Evolutionary conservation across 1,140 invertebrate species (phyloP).

Genomic region (Brachionus plicatilis): DNA sequence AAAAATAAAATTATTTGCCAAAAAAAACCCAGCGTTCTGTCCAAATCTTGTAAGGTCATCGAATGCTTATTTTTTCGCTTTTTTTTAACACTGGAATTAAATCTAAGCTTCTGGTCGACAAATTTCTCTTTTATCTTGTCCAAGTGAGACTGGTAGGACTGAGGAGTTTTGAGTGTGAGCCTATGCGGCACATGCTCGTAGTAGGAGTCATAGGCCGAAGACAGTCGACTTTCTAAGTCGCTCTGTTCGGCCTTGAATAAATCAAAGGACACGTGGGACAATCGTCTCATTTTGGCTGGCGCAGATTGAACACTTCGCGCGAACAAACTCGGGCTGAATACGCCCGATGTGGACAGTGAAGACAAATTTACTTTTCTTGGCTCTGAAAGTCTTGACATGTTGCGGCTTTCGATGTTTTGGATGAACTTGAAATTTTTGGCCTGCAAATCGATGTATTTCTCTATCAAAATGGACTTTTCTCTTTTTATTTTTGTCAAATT

Average conservation of each 20-base stretch:
- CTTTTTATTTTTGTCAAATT: neutral
- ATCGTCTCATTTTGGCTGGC: neutral
- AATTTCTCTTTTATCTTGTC: neutral
- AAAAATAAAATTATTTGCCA: neutral
- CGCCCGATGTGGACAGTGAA: neutral
- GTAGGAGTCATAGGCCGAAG: neutral
- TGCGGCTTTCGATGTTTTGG: neutral
- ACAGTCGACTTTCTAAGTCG: neutral
- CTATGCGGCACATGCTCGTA: neutral
- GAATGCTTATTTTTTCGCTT: neutral
- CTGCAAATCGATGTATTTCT: constrained; percentile 8
- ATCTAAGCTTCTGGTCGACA: constrained; percentile 14
- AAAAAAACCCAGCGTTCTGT: neutral
- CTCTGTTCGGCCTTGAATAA: neutral
- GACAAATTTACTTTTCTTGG: neutral
- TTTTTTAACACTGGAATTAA: neutral
- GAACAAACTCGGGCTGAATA: neutral
- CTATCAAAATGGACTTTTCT: neutral
- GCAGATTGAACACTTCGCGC: constrained; percentile 3
- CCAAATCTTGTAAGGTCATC: constrained; percentile 11
- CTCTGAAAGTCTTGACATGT: neutral
- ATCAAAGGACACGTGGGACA: neutral
- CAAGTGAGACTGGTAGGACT: neutral
- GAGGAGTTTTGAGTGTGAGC: neutral
- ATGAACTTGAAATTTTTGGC: neutral